Conservation (phyloP, 2,888 invertebrate species). For the Synanthedon vespiformis region DNA sequence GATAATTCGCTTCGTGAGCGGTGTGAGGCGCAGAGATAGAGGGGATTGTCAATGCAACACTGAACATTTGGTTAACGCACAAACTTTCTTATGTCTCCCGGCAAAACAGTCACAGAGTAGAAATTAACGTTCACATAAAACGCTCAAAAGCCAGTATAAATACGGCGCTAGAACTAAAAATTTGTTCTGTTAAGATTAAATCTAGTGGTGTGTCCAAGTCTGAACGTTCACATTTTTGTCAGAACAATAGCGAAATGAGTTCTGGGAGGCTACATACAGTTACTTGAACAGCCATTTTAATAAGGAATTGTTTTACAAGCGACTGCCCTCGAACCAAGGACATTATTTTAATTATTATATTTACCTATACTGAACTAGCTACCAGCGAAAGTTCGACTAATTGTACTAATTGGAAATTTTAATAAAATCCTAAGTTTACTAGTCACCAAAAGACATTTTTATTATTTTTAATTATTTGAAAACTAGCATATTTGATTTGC, state of each 20-base stretch:
- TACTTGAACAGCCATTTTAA: constrained; percentile 22
- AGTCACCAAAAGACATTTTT: too few relatives aligned
- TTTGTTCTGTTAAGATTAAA: background rate
- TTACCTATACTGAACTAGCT: background rate
- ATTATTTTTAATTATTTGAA: too few relatives aligned
- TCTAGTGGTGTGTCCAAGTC: background rate
- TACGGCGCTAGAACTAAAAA: background rate
- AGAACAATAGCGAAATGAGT: constrained; percentile 10
- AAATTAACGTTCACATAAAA: constrained; percentile 4
- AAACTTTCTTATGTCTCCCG: constrained; percentile 18
- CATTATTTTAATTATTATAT: constrained; percentile 21
- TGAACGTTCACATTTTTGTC: constrained; percentile 3
- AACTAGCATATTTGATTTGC: too few relatives aligned
- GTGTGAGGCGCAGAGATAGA: constrained; percentile 59
- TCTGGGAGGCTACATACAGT: constrained; percentile 13
- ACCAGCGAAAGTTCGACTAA: too few relatives aligned
- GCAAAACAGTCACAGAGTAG: constrained; percentile 12
- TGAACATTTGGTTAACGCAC: constrained; percentile 48
- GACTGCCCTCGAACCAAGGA: constrained; percentile 27
- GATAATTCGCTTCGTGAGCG: constrained; percentile 57
- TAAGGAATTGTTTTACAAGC: constrained; percentile 37
- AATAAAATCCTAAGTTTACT: too few relatives aligned
- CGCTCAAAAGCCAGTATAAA: background rate
- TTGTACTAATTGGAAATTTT: too few relatives aligned
- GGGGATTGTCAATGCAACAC: constrained; percentile 63